Percentiles rank a stretch among this genome's conserved stretches.
Evolutionary conservation across 1,140 invertebrate genomes (phyloP).

Genomic region (Vanessa tameamea): DNA sequence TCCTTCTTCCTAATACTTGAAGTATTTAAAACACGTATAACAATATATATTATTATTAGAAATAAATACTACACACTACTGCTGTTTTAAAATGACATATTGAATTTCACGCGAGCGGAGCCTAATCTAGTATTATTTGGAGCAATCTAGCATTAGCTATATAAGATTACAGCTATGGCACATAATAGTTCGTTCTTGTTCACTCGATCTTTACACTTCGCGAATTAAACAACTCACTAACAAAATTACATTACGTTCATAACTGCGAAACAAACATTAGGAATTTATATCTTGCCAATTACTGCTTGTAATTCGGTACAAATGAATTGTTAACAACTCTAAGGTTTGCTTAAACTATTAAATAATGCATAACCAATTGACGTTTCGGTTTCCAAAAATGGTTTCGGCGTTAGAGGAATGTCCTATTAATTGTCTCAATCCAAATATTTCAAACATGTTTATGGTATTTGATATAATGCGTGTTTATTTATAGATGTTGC

Average conservation of each 20-base stretch:
- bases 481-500: no score
- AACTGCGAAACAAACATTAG: neutral
- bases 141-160: no score
- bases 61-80: no score
- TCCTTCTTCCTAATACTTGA: no score
- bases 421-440: neutral
- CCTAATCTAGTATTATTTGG: no score
- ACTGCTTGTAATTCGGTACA: slow-evolving; percentile 22
- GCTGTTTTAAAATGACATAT: no score
- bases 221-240: neutral
- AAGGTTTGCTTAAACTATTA: slow-evolving; percentile 17
- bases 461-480: neutral
- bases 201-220: neutral
- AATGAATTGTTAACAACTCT: slow-evolving; percentile 19
- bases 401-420: neutral
- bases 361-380: slow-evolving; percentile 22
- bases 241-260: neutral
- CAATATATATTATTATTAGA: no score
- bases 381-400: slow-evolving; percentile 7
- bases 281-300: slow-evolving; percentile 24
- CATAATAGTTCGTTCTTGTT: neutral
- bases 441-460: neutral
- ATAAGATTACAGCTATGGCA: neutral
- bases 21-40: no score
- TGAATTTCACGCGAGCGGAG: no score